phyloP scores from a whole-genome alignment of 2,113 vertebrate genomes.

The Podarcis muralis region DNA sequence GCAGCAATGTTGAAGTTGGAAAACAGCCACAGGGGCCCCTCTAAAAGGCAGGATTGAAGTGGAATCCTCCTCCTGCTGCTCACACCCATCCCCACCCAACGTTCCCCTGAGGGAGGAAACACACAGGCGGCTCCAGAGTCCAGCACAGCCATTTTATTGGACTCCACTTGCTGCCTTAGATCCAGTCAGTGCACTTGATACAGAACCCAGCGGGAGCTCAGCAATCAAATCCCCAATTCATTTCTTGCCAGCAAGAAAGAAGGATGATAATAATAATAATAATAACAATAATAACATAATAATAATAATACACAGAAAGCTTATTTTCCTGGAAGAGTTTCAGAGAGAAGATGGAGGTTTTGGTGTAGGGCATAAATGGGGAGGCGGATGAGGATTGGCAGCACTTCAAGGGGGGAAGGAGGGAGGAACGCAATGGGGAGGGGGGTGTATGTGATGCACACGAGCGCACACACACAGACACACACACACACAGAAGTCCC shows the following conservation, averaged over 20 bases:
- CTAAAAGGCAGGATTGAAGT: not conserved
- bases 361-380: not conserved
- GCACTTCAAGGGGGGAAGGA: not conserved
- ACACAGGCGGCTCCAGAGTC: not conserved
- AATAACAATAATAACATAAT: constrained; percentile 15
- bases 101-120: not conserved
- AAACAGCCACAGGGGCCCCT: not conserved
- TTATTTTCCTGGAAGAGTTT: constrained; percentile 7
- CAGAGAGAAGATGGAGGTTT: not conserved
- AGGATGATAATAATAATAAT: constrained; percentile 29
- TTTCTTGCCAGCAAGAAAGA: constrained; percentile 77
- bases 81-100: not conserved
- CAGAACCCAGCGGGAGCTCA: not conserved
- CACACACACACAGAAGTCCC: not conserved
- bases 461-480: too few species aligned
- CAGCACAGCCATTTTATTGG: constrained; percentile 57
- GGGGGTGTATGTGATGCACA: too few species aligned
- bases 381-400: not conserved
- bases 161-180: constrained; percentile 29
- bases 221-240: not conserved
- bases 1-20: not conserved
- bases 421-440: not conserved
- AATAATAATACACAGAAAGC: constrained; percentile 62
- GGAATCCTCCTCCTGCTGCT: not conserved
- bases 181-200: not conserved